Evolutionary conservation across 2,888 invertebrate species (phyloP).

Genomic region (Xylota segnis): DNA sequence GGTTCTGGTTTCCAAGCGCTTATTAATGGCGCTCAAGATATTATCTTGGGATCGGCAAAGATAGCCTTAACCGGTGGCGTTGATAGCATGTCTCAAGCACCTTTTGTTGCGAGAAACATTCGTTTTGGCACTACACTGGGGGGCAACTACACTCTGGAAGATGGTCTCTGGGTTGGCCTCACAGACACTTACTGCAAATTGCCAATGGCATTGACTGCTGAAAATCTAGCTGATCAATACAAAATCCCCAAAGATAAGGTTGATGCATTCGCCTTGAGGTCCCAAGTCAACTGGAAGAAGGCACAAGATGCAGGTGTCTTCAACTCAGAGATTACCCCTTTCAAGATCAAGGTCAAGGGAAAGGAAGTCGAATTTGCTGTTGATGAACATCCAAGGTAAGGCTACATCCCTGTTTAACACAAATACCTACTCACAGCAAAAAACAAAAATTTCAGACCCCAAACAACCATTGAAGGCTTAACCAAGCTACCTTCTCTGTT

Average conservation of each 20-base stretch:
- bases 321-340: constrained; percentile 94
- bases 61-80: constrained; percentile 96
- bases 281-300: constrained; percentile 94
- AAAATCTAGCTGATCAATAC: constrained; percentile 95
- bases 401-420: neutral
- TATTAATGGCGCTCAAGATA: constrained; percentile 96
- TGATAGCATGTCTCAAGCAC: constrained; percentile 98
- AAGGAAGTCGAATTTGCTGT: constrained; percentile 91
- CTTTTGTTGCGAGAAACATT: constrained; percentile 92
- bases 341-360: constrained; percentile 93
- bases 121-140: constrained; percentile 96
- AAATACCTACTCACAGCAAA: too few relatives aligned
- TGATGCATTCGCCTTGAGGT: constrained; percentile 93
- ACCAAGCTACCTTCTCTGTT: constrained; percentile 95
- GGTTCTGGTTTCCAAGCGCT: constrained; percentile 99
- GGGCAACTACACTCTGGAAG: constrained; percentile 91
- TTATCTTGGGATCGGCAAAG: constrained; percentile 92
- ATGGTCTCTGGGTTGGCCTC: constrained; percentile 94
- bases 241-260: constrained; percentile 92
- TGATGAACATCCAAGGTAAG: constrained; percentile 94
- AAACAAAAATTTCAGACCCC: constrained; percentile 85
- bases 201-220: constrained; percentile 98
- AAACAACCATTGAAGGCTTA: constrained; percentile 93
- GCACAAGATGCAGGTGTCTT: constrained; percentile 95
- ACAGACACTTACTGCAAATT: constrained; percentile 95